phyloP scores from a whole-genome alignment of 2,888 invertebrate species.

The Hetaerina titia region DNA sequence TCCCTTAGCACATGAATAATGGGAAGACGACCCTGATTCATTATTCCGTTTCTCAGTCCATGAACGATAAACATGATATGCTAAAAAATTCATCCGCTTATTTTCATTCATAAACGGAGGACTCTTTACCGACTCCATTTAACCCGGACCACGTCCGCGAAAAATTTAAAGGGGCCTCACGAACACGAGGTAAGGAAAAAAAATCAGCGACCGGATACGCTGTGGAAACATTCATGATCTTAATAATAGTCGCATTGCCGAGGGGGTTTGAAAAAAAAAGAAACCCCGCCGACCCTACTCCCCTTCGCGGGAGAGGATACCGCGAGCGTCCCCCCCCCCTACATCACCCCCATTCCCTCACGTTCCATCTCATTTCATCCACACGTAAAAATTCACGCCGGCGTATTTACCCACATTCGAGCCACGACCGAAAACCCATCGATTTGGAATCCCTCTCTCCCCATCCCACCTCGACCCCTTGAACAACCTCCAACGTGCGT shows the following conservation, averaged over 20 bases:
- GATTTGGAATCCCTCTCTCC: constrained; percentile 30
- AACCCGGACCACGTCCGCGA: constrained; percentile 17
- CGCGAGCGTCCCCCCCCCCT: neutral
- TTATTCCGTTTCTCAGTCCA: neutral
- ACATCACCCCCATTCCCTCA: neutral
- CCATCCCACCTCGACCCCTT: no score
- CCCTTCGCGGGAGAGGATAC: neutral
- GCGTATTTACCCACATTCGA: constrained; percentile 56
- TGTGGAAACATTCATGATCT: constrained; percentile 17
- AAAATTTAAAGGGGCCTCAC: constrained; percentile 21
- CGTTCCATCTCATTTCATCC: constrained; percentile 45
- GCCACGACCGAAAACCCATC: constrained; percentile 13
- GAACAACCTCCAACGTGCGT: neutral
- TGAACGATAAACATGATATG: constrained; percentile 30
- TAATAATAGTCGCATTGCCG: constrained; percentile 43
- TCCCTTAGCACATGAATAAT: neutral
- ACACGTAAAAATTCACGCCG: constrained; percentile 48
- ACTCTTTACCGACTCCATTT: constrained; percentile 14
- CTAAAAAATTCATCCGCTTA: constrained; percentile 14
- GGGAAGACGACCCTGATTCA: neutral
- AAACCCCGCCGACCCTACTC: neutral
- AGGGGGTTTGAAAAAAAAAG: neutral
- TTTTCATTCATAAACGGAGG: constrained; percentile 35
- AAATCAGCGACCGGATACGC: neutral
- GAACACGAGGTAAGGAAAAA: neutral